A percentile compares a stretch with the other conserved stretches of the same genome.
phyloP scores from a whole-genome alignment of 2,888 invertebrate species.

The Drosophila antonietae region DNA sequence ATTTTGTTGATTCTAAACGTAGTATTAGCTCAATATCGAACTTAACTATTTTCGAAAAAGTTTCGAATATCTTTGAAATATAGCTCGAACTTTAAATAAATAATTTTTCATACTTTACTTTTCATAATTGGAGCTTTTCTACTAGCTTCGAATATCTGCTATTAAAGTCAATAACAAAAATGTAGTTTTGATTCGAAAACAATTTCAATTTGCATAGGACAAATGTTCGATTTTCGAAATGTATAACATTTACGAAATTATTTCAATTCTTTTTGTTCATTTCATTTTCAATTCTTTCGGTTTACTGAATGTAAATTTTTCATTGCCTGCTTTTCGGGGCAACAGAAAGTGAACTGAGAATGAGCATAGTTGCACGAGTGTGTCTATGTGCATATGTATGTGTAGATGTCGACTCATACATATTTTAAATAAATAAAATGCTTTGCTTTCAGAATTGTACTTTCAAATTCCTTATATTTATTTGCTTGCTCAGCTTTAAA shows the following conservation, averaged over 20 bases:
- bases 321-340: background rate
- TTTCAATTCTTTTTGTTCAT: too few relatives aligned
- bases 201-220: background rate
- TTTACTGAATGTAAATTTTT: background rate
- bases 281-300: background rate
- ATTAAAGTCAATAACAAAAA: background rate
- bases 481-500: conserved; percentile 47
- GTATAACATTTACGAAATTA: background rate
- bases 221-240: background rate
- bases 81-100: too few relatives aligned
- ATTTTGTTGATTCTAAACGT: too few relatives aligned
- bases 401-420: background rate
- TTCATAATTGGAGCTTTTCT: background rate
- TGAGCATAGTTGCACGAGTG: too few relatives aligned
- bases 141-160: background rate
- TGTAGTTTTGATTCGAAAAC: background rate
- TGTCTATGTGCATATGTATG: background rate
- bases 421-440: background rate
- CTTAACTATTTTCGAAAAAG: too few relatives aligned
- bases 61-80: too few relatives aligned
- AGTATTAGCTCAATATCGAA: too few relatives aligned
- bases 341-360: background rate
- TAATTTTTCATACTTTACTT: too few relatives aligned
- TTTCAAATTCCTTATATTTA: conserved; percentile 61
- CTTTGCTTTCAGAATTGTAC: conserved; percentile 45